Evolutionary conservation across 1,140 invertebrate species (phyloP).

Genomic region (Tachypleus tridentatus): DNA sequence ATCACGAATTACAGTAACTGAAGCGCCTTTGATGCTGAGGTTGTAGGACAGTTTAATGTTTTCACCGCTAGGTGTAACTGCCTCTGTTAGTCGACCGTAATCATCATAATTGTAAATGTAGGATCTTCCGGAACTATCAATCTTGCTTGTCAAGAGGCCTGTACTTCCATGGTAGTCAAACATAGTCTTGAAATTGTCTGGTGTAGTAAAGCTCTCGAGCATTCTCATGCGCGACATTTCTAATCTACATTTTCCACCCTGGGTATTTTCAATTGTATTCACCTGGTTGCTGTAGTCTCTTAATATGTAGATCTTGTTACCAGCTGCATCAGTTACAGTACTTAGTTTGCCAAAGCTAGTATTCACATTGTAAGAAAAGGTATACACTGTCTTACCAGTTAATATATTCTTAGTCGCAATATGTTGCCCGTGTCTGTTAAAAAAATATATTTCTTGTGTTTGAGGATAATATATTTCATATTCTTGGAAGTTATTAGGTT

Average conservation of each 20-base stretch:
- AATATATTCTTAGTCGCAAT: conserved; percentile 83
- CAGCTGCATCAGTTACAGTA: conserved; percentile 80
- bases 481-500: conserved; percentile 67
- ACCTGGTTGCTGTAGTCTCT: conserved; percentile 60
- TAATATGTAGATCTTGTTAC: conserved; percentile 83
- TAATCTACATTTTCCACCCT: conserved; percentile 78
- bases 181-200: conserved; percentile 21
- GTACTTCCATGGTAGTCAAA: conserved; percentile 71
- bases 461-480: conserved; percentile 82
- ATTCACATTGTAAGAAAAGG: conserved; percentile 92
- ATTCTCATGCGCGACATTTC: conserved; percentile 45
- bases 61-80: conserved; percentile 81
- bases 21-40: conserved; percentile 22
- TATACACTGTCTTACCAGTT: conserved; percentile 80
- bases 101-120: conserved; percentile 81
- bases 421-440: conserved; percentile 80
- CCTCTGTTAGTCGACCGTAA: conserved; percentile 64
- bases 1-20: conserved; percentile 43
- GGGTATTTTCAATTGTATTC: conserved; percentile 85
- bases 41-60: conserved; percentile 51
- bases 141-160: conserved; percentile 56
- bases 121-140: conserved; percentile 43
- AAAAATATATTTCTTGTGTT: conserved; percentile 87
- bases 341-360: conserved; percentile 88
- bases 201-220: conserved; percentile 24